Base-by-base conservation (phyloP, 2,888 invertebrate genomes). In the Calameuta pallipes region DNA sequence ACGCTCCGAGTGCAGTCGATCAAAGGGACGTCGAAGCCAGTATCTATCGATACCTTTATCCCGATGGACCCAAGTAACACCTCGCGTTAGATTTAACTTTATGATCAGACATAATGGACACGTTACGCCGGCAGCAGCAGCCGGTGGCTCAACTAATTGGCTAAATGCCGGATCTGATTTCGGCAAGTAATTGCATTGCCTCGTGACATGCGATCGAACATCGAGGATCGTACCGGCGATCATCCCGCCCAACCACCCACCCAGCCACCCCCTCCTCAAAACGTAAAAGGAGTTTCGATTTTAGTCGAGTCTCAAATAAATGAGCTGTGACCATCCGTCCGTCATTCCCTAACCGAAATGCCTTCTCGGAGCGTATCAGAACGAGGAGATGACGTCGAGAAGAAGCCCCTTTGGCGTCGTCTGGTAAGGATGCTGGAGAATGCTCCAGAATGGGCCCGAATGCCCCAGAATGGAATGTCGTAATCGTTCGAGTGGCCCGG, bases 131-230 rank as follows among this genome's bases (percentile, higher is more conserved):
- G 75, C 71, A 74, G 75, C 73, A 70, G 74, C n/a, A 56, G 70
- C 70, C 34, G 33, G 31, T 71, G 33, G 31, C 71, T 31, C 15
- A 13, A 84, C 83, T 89, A 88, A 89, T 89, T 89, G 88, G 85
- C 84, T 87, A 89, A 89, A 87, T 84, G 83, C 85, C 81, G 88
- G 88, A 87, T 89, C 89, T 86, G 87, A 88, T 89, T 89, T 89
- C 89, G 85, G 81, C 56, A 80, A 80, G 83, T 87, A 89, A 89
- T 88, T 87, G 86, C 84, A 88, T 89, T 88, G 87, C 83, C 84
- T 80, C 81, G 85, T 84, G 85, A 85, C 89, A 88, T 86, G 87
- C 87, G 85, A 88, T 83, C 83, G 35, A 34, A 4, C 71, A 4
- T 71, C 31, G 30, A 30, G 30, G 30, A 33, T 33, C 41, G 15